A percentile compares a stretch with the other conserved stretches of the same genome.
These are phyloP conservation scores for Nematostella vectensis DNA, from an alignment of 92 coral and sea anemone genomes.

Conservation along the genomic window DNA sequence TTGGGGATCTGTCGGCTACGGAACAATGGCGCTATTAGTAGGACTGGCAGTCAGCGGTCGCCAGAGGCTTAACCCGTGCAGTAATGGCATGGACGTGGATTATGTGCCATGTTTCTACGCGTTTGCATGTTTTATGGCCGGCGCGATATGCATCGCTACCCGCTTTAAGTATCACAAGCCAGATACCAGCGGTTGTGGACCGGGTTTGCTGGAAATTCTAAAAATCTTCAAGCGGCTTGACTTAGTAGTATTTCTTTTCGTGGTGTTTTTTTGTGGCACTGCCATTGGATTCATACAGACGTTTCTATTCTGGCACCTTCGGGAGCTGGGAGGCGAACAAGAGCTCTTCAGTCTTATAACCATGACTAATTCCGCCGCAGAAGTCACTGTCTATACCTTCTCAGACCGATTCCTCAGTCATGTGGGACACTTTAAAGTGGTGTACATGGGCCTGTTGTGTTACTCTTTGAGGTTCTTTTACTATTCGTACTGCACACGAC, in stretches of 20 bases:
- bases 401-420: constrained; percentile 75
- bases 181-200: constrained; percentile 46
- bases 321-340: constrained; percentile 90
- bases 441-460: constrained; percentile 83
- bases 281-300: constrained; percentile 95
- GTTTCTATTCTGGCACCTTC: constrained; percentile 91
- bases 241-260: constrained; percentile 73
- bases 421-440: constrained; percentile 78
- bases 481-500: constrained; percentile 83
- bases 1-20: constrained; percentile 97
- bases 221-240: constrained; percentile 58
- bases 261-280: constrained; percentile 93
- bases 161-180: constrained; percentile 65
- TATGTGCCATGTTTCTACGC: constrained; percentile 87
- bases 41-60: constrained; percentile 84
- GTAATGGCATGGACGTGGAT: constrained; percentile 73
- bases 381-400: constrained; percentile 63
- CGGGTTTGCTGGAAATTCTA: constrained; percentile 50
- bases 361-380: constrained; percentile 75
- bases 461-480: constrained; percentile 91
- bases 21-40: constrained; percentile 77
- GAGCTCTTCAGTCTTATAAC: constrained; percentile 80
- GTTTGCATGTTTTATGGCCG: constrained; percentile 66
- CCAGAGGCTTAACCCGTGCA: constrained; percentile 78
- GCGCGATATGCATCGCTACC: constrained; percentile 76